Conservation (phyloP, 2,888 invertebrate genomes). For the Brenthis ino region DNA sequence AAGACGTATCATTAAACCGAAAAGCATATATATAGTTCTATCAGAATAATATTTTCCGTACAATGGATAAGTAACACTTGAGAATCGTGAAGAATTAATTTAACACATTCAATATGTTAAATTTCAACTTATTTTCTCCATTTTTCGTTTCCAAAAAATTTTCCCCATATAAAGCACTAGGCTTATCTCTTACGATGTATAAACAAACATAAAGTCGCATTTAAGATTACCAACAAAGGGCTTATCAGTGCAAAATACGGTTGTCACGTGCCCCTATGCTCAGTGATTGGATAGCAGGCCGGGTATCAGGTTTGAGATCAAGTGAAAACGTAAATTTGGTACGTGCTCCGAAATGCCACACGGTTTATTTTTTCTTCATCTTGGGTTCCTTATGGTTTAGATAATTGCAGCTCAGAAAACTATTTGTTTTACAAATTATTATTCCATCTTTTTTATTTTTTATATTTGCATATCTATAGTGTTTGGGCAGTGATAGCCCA, state of each 20-base stretch:
- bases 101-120: no score
- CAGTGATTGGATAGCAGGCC: constrained; percentile 33
- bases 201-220: constrained; percentile 17
- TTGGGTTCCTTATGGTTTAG: constrained; percentile 15
- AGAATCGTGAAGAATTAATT: no score
- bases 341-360: constrained; percentile 36
- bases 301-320: constrained; percentile 33
- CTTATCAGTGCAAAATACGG: constrained; percentile 34
- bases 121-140: no score
- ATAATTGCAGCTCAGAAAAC: not conserved
- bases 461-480: no score
- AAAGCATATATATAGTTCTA: no score
- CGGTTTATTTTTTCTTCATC: constrained; percentile 18
- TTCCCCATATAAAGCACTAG: constrained; percentile 6
- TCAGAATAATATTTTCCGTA: no score
- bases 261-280: constrained; percentile 33
- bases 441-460: not conserved
- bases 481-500: no score
- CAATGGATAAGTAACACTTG: no score
- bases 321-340: constrained; percentile 41
- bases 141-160: constrained; percentile 1
- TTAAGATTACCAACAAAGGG: constrained; percentile 33
- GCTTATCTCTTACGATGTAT: constrained; percentile 1
- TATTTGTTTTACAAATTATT: not conserved
- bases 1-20: no score